Percentiles rank a stretch among this genome's conserved stretches.
Evolutionary conservation across 2,113 vertebrate species (phyloP).

Genomic region (Lamprologus sp.): DNA sequence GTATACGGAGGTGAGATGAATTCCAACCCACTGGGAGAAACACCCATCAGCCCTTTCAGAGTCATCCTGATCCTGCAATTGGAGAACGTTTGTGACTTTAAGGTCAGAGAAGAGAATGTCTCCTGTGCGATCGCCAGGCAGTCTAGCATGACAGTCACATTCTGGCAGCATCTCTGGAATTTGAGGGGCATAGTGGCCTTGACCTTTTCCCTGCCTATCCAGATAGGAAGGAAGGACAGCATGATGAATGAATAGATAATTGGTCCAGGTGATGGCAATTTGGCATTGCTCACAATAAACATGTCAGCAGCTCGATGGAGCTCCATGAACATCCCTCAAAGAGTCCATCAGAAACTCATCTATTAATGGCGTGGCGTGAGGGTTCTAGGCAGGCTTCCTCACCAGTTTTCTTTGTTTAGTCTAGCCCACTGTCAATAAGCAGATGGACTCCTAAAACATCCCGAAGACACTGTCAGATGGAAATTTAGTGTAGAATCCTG

Average conservation of each 20-base stretch:
- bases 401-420: background rate
- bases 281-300: background rate
- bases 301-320: background rate
- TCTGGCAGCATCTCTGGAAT: background rate
- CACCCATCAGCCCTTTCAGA: background rate
- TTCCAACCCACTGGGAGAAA: background rate
- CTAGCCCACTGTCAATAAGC: background rate
- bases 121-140: background rate
- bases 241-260: background rate
- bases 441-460: background rate
- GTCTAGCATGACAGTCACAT: background rate
- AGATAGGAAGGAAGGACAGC: background rate
- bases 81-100: background rate
- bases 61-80: background rate
- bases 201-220: background rate
- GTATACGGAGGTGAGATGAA: background rate
- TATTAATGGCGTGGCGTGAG: background rate
- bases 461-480: background rate
- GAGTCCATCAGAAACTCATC: background rate
- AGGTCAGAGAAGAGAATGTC: background rate
- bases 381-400: background rate
- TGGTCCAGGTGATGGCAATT: background rate
- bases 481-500: background rate
- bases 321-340: background rate
- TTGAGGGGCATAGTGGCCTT: background rate